Base-by-base conservation (phyloP, 1,140 invertebrate genomes). In the Wiebesia pumilae region DNA sequence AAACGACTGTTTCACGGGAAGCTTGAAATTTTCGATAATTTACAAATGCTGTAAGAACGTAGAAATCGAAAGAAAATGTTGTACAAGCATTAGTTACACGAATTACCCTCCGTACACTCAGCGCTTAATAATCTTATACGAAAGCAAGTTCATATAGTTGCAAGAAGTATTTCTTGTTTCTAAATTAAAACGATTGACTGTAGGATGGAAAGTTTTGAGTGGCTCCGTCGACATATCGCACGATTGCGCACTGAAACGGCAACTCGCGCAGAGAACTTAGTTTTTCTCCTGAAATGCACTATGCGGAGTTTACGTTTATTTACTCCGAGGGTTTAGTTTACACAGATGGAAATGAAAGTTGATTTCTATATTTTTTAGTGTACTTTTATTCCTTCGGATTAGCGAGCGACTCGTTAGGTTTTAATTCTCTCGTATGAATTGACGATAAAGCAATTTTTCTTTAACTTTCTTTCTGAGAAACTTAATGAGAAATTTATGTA, bases 181-280 rank as follows among this genome's bases (percentile, higher is more conserved):
- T 27, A 40, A 62, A 80, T 62, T 33, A 21, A 62, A 65, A 62
- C 4, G 12, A 65, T 81, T n/a, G 38, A 7, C 27, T 21, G 33
- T 81, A n/a, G 38, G 21, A 67, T 81, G 80, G 80, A 81, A 81
- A 81, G 80, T 81, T 65, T 43, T 3, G 16, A 80, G 12, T 14
- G 54, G 33, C 27, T n/a, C 3, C 3, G 27, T 38, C 33, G 58
- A 65, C 12, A 81, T 81, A 38, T 65, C 54, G 7, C 27, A 38
- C 58, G 33, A 58, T 80, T 58, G 69, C 69, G 19, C 69, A 38
- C 16, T 38, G 33, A 71, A 71, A 71, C 16, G 69, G 69, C 6
- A 14, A 16, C 38, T 16, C 0, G 4, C 7, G 30, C 35, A 35
- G 19, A 71, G 19, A 71, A 71, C 16, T 33, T 38, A 21, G 54